These are phyloP conservation scores for Hypselothyrea guttata DNA, from an alignment of 2,888 invertebrate genomes.

Conservation along the genomic window DNA sequence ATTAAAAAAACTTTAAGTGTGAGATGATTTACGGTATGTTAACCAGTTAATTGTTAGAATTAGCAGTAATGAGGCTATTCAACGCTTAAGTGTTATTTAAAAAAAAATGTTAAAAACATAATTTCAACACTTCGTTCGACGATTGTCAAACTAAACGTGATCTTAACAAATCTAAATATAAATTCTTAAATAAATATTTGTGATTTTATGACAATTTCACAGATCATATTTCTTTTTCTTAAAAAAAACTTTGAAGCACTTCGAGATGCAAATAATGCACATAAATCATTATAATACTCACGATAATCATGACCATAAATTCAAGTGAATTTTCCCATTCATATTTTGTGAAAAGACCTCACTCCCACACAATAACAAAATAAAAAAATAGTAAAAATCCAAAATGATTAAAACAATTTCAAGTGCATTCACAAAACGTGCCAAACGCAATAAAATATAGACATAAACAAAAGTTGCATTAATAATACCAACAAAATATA, in stretches of 20 bases:
- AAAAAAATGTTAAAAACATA: no score
- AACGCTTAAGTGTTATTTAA: not conserved
- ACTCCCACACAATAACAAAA: slow-evolving; percentile 22
- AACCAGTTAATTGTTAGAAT: slow-evolving; percentile 22
- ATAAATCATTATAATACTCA: slow-evolving; percentile 32
- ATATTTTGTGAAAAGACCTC: slow-evolving; percentile 23
- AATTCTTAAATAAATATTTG: no score
- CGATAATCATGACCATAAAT: slow-evolving; percentile 33
- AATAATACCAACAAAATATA: slow-evolving; percentile 16
- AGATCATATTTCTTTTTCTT: no score
- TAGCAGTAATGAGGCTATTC: slow-evolving; percentile 22
- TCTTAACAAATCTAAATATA: no score
- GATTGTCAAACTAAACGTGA: no score
- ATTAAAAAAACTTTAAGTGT: slow-evolving; percentile 17
- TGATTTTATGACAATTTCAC: no score
- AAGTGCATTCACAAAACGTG: slow-evolving; percentile 47
- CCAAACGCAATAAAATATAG: slow-evolving; percentile 40
- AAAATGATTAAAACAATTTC: slow-evolving; percentile 29
- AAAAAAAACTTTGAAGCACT: no score
- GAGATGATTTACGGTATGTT: slow-evolving; percentile 6
- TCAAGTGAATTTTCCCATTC: slow-evolving; percentile 30
- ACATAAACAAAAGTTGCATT: slow-evolving; percentile 21
- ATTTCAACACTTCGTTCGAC: no score
- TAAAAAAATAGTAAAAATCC: slow-evolving; percentile 3
- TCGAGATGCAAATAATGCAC: not conserved